These are phyloP conservation scores for Vollenhovia emeryi DNA, from an alignment of 1,140 invertebrate species.

Conservation along the genomic window DNA sequence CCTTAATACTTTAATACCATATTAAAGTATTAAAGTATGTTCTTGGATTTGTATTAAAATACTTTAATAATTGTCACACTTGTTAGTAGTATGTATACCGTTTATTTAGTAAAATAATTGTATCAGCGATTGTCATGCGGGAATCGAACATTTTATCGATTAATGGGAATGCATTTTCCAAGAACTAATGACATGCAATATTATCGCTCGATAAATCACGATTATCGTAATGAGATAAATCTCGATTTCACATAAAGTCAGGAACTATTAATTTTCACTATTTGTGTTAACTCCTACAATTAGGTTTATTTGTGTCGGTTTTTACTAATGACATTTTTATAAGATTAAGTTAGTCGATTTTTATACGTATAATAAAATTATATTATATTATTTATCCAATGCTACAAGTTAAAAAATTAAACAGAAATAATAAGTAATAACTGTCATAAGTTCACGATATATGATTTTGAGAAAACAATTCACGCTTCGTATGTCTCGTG, in stretches of 20 bases:
- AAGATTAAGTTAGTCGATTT: neutral
- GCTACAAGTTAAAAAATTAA: slow-evolving; percentile 7
- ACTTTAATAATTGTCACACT: neutral
- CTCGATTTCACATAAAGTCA: neutral
- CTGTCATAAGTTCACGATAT: neutral
- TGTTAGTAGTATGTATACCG: slow-evolving; percentile 41
- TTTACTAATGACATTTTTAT: neutral
- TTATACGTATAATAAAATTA: neutral
- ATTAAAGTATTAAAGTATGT: too few relatives aligned
- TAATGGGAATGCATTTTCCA: slow-evolving; percentile 41
- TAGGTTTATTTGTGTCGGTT: neutral
- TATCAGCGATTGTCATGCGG: neutral
- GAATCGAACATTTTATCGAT: slow-evolving; percentile 34
- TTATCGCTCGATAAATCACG: slow-evolving; percentile 18
- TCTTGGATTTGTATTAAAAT: too few relatives aligned
- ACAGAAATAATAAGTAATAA: neutral
- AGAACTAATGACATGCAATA: slow-evolving; percentile 4
- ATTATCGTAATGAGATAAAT: slow-evolving; percentile 4
- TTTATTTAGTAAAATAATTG: slow-evolving; percentile 15
- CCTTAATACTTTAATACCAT: too few relatives aligned
- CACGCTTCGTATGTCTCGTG: neutral
- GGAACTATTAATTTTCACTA: neutral
- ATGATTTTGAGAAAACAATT: neutral
- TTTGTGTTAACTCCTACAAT: neutral
- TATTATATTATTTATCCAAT: neutral